Base-by-base conservation (phyloP, 2,113 vertebrate species). In the Holacanthus passer region DNA sequence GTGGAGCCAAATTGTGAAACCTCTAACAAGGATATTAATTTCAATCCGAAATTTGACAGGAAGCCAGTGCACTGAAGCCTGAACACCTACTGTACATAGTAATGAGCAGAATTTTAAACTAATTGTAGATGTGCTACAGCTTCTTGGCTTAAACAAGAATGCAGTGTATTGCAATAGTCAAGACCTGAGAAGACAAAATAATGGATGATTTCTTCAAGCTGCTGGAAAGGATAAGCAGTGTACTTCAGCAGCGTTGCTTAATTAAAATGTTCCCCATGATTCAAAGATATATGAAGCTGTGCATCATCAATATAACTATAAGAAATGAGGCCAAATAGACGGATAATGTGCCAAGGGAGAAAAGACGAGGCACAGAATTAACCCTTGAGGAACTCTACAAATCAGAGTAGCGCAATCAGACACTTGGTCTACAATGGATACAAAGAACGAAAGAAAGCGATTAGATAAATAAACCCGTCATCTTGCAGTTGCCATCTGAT, bases 101-200 rank as follows among this genome's bases (percentile, higher is more conserved):
- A 43, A 65, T 56, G 50, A 32, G 37, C 58, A 55, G 47, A 52
- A 64, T 24, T 53, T 27, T 32, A 76, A 31, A 68, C 22, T 27
- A 27, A 17, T 29, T 78, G 27, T 59, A 68, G 68, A 72, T 7
- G n/a, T 16, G 59, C 41, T 31, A 66, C 69, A 74, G 79, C 31
- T 32, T 56, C 13, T 43, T 63, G 32, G 55, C 43, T 60, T 32
- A 14, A 43, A 63, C 22, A 64, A 63, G 5, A 59, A n/a, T 60
- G 43, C 7, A 5, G 1, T 45, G 31, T 19, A 53, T 60, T 31
- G 27, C 24, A 62, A 22, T 35, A 45, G 16, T 35, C 1, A 14
- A 52, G 45, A 78, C 12, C 16, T 1, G 9, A 66, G 60, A 5
- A 32, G 53, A 43, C 43, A 75, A 43, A 52, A 20, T 64, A 75